Conservation (phyloP, 2,888 invertebrate genomes). For the Pherbina coryleti region DNA sequence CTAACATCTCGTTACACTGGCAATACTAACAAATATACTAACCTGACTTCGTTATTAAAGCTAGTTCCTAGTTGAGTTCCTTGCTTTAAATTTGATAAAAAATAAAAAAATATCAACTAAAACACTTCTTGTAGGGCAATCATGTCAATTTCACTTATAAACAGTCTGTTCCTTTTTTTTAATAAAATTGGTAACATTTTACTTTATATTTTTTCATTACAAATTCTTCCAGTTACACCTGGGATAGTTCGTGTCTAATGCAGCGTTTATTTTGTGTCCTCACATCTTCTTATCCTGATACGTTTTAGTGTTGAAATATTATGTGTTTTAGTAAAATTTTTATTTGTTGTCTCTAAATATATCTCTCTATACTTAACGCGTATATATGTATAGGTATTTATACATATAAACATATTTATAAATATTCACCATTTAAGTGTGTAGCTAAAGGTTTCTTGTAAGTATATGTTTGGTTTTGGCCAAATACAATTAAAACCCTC, state of each 20-base stretch:
- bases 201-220: slow-evolving; percentile 38
- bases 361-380: not conserved
- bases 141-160: not conserved
- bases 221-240: slow-evolving; percentile 60
- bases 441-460: slow-evolving; percentile 29
- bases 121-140: too few relatives aligned
- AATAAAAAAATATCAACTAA: not conserved
- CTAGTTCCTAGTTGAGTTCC: not conserved
- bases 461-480: slow-evolving; percentile 14
- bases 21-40: not conserved
- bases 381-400: not conserved
- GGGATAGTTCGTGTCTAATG: slow-evolving; percentile 62
- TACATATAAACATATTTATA: too few relatives aligned
- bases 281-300: slow-evolving; percentile 15
- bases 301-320: slow-evolving; percentile 25
- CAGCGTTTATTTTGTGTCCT: slow-evolving; percentile 11
- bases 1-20: not conserved
- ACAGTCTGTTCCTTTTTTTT: not conserved
- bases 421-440: not conserved
- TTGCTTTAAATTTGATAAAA: not conserved
- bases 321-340: slow-evolving; percentile 10
- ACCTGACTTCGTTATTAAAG: not conserved
- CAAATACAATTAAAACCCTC: not conserved
- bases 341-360: not conserved
- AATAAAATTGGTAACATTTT: not conserved